Evolutionary conservation across 2,888 invertebrate genomes (phyloP).

Genomic region (Noctua pronuba): DNA sequence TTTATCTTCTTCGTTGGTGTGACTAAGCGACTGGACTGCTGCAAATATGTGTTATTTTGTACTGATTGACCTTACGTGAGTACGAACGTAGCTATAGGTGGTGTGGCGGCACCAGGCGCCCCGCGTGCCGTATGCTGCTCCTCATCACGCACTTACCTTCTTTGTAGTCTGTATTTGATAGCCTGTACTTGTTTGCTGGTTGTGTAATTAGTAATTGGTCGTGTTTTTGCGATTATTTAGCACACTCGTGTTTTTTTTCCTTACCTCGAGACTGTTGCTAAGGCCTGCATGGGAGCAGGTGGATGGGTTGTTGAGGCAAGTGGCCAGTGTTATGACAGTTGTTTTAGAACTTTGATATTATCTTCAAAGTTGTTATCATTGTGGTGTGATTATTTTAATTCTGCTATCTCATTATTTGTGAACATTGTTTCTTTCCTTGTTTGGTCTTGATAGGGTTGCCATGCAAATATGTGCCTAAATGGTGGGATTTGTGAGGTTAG

Average conservation of each 20-base stretch:
- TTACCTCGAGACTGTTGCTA: conserved; percentile 61
- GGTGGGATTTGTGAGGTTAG: conserved; percentile 31
- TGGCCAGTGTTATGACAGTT: conserved; percentile 52
- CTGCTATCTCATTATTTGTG: conserved; percentile 51
- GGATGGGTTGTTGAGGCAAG: conserved; percentile 26
- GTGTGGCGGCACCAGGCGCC: conserved; percentile 77
- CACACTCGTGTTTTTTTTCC: conserved; percentile 52
- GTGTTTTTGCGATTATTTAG: conserved; percentile 52
- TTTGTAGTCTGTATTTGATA: conserved; percentile 55
- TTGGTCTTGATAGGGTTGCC: conserved; percentile 22
- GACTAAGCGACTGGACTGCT: conserved; percentile 71
- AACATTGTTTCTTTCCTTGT: conserved; percentile 27
- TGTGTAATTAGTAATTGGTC: conserved; percentile 47
- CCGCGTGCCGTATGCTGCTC: conserved; percentile 73
- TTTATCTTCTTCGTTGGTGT: conserved; percentile 78
- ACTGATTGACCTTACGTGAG: conserved; percentile 81
- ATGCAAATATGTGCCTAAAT: conserved; percentile 16
- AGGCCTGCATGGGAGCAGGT: conserved; percentile 46
- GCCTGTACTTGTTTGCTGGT: conserved; percentile 45
- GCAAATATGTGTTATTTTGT: conserved; percentile 79
- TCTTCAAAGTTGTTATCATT: conserved; percentile 63
- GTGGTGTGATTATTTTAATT: conserved; percentile 57
- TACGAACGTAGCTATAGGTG: conserved; percentile 74
- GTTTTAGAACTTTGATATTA: conserved; percentile 47
- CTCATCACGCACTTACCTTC: conserved; percentile 57